Conservation (phyloP, 2,797 vertebrate genomes). For the Pipistrellus kuhlii region DNA sequence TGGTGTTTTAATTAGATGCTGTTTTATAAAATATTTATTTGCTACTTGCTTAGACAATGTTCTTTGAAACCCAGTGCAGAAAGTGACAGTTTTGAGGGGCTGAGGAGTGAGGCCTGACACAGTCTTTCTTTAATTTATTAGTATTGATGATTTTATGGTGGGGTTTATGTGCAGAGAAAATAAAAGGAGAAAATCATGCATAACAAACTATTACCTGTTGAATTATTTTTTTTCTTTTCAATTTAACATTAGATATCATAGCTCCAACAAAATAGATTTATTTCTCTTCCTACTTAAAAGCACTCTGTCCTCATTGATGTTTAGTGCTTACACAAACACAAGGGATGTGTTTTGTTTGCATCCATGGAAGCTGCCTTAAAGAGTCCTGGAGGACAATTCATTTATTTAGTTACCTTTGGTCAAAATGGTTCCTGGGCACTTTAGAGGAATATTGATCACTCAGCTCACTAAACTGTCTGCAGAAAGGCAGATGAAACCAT, state of each 20-base stretch:
- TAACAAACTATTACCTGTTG: neutral
- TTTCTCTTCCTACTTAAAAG: neutral
- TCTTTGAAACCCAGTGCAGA: neutral
- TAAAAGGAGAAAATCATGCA: neutral
- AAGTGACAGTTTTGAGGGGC: neutral
- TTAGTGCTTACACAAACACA: constrained; percentile 56
- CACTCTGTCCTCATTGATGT: constrained; percentile 37
- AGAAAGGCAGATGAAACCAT: constrained; percentile 55
- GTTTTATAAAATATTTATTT: constrained; percentile 25
- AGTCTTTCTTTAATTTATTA: neutral
- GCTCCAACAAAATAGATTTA: neutral
- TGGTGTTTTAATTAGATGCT: neutral
- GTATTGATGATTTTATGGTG: neutral
- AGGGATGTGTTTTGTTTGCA: constrained; percentile 22
- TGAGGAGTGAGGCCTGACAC: neutral
- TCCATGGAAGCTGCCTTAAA: constrained; percentile 39
- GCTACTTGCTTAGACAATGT: neutral
- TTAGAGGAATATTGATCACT: constrained; percentile 64
- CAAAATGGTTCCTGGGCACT: constrained; percentile 52
- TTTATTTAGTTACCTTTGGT: constrained; percentile 66
- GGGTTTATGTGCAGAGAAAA: neutral
- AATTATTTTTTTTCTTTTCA: neutral
- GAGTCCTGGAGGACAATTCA: constrained; percentile 60
- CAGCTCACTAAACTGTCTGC: constrained; percentile 19
- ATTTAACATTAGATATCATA: neutral